Evolutionary conservation across 2,113 vertebrate species (phyloP).

Genomic region (Rattus rattus): DNA sequence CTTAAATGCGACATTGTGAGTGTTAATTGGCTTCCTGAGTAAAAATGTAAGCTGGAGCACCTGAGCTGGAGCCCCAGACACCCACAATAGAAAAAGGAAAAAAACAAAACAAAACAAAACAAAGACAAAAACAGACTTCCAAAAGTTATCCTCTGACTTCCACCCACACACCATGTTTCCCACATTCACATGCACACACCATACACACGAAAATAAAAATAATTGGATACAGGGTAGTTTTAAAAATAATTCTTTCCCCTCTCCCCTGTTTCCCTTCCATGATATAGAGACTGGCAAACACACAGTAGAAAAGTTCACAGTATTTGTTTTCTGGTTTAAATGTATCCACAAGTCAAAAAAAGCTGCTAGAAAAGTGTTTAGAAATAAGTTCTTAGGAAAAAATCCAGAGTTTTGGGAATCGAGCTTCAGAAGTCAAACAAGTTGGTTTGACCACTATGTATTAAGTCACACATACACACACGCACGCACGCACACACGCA

Average conservation of each 20-base stretch:
- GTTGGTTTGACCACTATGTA: background rate
- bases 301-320: background rate
- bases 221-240: background rate
- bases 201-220: background rate
- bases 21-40: background rate
- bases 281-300: background rate
- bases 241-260: background rate
- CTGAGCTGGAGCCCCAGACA: background rate
- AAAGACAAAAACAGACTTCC: background rate
- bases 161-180: background rate
- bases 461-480: background rate
- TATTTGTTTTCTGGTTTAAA: background rate
- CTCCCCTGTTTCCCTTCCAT: background rate
- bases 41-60: background rate
- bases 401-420: background rate
- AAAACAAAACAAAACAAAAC: no score
- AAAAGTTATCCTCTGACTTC: background rate
- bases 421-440: background rate
- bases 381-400: background rate
- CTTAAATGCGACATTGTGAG: background rate
- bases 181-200: rapidly evolving
- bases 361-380: background rate
- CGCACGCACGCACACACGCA: background rate
- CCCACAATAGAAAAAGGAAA: background rate
- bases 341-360: background rate